Evolutionary conservation across 2,888 invertebrate genomes (phyloP).

Genomic region (Spodoptera exigua): DNA sequence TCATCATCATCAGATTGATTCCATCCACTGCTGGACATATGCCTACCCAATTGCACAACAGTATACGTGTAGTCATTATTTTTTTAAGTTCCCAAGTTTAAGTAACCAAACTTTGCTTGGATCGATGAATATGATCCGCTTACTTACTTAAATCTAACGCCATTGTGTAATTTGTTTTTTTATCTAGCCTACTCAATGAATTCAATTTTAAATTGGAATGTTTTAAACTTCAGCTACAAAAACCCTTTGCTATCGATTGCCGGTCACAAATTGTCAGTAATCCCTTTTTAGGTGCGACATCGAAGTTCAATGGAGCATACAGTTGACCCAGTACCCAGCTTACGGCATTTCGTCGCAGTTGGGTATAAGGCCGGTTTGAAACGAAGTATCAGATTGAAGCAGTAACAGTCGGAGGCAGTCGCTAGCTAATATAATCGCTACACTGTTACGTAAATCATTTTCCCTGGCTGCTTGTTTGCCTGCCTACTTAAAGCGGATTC

Average conservation of each 20-base stretch:
- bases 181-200: too few species aligned
- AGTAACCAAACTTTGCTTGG: too few species aligned
- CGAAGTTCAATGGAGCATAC: slow-evolving; percentile 23
- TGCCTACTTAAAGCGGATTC: neutral
- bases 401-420: neutral
- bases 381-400: slow-evolving; percentile 5
- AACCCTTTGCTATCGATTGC: slow-evolving; percentile 5
- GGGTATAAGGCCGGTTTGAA: slow-evolving; percentile 1
- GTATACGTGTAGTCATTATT: too few species aligned
- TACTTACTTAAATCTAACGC: too few species aligned
- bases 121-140: too few species aligned
- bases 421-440: slow-evolving; percentile 15
- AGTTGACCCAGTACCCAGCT: slow-evolving; percentile 3
- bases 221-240: neutral
- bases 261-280: slow-evolving; percentile 31
- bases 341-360: slow-evolving; percentile 14
- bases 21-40: too few species aligned
- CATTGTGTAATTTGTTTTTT: too few species aligned
- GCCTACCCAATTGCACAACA: too few species aligned
- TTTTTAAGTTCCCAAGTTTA: too few species aligned
- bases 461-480: slow-evolving; percentile 6
- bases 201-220: too few species aligned
- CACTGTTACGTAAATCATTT: slow-evolving; percentile 26
- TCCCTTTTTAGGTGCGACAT: slow-evolving; percentile 34
- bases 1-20: too few species aligned